A percentile compares a stretch with the other conserved stretches of the same genome.
phyloP scores from a whole-genome alignment of 2,113 vertebrate species.

The Taxidea taxus region DNA sequence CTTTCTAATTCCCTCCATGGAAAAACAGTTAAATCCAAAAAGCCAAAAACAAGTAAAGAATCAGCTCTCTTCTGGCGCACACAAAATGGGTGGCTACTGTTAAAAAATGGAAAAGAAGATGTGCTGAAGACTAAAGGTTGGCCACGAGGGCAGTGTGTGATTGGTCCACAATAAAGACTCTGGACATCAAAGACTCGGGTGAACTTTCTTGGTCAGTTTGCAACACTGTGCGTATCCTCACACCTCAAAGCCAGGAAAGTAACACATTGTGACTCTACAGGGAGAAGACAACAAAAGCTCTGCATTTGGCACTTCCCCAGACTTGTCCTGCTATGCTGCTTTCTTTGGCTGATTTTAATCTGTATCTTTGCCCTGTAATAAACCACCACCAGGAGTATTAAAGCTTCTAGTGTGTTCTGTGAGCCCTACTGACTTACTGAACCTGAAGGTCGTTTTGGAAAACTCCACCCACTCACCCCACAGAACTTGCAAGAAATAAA shows the following conservation, averaged over 20 bases:
- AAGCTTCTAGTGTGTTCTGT: neutral
- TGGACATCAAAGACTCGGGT: neutral
- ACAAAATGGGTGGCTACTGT: neutral
- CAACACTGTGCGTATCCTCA: neutral
- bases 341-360: neutral
- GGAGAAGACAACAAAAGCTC: neutral
- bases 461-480: neutral
- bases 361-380: neutral
- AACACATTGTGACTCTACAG: neutral
- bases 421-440: neutral
- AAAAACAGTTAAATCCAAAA: slow-evolving; percentile 5
- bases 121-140: neutral
- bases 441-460: neutral
- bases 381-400: neutral
- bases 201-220: neutral
- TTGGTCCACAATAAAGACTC: neutral
- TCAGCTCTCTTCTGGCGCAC: neutral
- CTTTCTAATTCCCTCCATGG: neutral
- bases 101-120: neutral
- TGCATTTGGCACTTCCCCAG: neutral
- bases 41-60: neutral
- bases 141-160: neutral
- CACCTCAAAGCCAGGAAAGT: neutral
- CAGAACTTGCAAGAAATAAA: neutral
- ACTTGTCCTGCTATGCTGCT: neutral